Base-by-base conservation (phyloP, 2,113 vertebrate species). In the Telmatochromis brachygnathus region DNA sequence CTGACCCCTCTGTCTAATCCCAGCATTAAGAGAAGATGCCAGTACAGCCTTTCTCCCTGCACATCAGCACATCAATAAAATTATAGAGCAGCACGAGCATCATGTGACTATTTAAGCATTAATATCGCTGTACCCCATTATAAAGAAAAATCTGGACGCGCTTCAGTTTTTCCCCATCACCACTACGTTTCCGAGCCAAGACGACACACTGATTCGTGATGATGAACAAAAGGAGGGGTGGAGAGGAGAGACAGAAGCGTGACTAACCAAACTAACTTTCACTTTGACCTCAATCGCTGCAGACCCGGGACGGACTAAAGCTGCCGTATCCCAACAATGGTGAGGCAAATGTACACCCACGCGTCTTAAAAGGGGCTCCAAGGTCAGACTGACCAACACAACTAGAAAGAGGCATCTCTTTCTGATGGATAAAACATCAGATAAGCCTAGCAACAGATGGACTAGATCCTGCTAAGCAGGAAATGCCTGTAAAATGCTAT, bases 381-480 rank as follows among this genome's bases (percentile, higher is more conserved):
- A 94, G 93, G 93, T 93, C 92, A 92, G 55, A 84, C 54, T 79
- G 81, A 90, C 86, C 77, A 86, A 84, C 79, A 62, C 60, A 81
- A 79, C 58, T 30, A 49, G 26, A 81, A 65, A 73, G 70, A 88
- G 45, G 82, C 83, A 87, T 89, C 86, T 23, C 47, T 39, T 77
- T 51, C 45, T 87, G 91, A 93, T 89, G 87, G 88, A 89, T 83
- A 89, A 77, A 87, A 26, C 23, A 9, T 84, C 8, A 42, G 88
- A 84, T 79, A 79, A 94, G 87, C 85, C 81, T 33, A n/a, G 87
- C 87, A 93, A 90, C 93, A 93, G 92, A 93, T 94, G 93, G 88
- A 90, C 62, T 47, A 79, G 28, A 86, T 92, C 82, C 62, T 5
- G 23, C 87, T 65, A 83, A 90, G 92, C 84, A 89, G 90, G 86